Evolutionary conservation across 1,140 invertebrate species (phyloP).

Genomic region (Listronotus oregonensis): DNA sequence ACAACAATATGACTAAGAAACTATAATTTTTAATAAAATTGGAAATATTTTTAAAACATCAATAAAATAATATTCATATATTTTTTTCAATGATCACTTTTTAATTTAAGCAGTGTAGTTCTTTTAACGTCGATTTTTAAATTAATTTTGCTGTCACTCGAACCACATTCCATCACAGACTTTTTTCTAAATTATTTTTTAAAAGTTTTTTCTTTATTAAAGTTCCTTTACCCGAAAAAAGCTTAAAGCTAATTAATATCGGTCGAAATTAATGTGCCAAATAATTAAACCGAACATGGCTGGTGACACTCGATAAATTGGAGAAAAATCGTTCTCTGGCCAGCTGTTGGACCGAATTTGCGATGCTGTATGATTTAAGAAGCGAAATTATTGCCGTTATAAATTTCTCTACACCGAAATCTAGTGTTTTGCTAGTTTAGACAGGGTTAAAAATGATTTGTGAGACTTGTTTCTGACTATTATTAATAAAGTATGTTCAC

Average conservation of each 20-base stretch:
- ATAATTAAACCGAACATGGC: conserved; percentile 35
- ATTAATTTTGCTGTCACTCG: too few relatives aligned
- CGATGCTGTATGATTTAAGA: conserved; percentile 32
- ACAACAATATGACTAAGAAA: too few relatives aligned
- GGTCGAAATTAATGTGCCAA: conserved; percentile 30
- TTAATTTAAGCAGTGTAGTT: too few relatives aligned
- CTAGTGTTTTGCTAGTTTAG: conserved; percentile 12
- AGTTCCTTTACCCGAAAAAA: background rate
- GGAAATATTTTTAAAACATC: too few relatives aligned
- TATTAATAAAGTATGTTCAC: conserved; percentile 14
- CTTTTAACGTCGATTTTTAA: too few relatives aligned
- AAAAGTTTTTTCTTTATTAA: conserved; percentile 6
- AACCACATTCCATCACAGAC: background rate
- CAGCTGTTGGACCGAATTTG: conserved; percentile 34
- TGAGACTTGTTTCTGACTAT: conserved; percentile 13
- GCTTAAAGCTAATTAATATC: conserved; percentile 25
- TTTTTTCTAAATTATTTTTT: conserved; percentile 5
- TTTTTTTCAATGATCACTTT: too few relatives aligned
- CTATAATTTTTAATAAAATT: too few relatives aligned
- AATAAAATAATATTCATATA: too few relatives aligned
- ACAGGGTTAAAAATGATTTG: conserved; percentile 22
- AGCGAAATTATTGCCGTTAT: conserved; percentile 29
- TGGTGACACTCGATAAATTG: conserved; percentile 35
- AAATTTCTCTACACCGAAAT: conserved; percentile 16
- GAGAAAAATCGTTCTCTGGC: conserved; percentile 27